Evolutionary conservation across 2,888 invertebrate species (phyloP).

Genomic region (Diarsia dahlii): DNA sequence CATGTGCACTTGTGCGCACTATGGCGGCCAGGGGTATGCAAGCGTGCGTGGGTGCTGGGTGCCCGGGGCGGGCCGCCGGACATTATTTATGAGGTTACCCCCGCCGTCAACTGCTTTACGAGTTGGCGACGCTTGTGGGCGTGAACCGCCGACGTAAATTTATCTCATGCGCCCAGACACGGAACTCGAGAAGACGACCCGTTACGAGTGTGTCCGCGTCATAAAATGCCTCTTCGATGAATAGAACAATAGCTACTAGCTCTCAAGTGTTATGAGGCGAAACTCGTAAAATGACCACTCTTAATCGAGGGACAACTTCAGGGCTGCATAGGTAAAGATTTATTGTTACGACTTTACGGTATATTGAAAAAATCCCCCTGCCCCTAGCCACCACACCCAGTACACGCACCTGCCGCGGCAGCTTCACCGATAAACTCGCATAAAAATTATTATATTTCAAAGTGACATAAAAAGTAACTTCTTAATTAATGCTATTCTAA

Average conservation of each 20-base stretch:
- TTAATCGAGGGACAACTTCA: conserved; percentile 48
- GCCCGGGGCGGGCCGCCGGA: conserved; percentile 66
- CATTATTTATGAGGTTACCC: conserved; percentile 83
- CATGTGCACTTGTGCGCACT: conserved; percentile 51
- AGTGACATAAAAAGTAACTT: conserved; percentile 71
- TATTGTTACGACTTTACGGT: background rate
- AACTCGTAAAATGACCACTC: conserved; percentile 70
- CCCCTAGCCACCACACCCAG: background rate
- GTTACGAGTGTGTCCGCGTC: conserved; percentile 75
- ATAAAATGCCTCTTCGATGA: conserved; percentile 85
- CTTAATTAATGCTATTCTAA: conserved; percentile 83
- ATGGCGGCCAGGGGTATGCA: conserved; percentile 28
- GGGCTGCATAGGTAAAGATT: conserved; percentile 25
- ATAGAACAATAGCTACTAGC: conserved; percentile 76
- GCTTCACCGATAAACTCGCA: conserved; percentile 40
- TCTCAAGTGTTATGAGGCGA: conserved; percentile 68
- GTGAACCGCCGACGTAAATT: conserved; percentile 80
- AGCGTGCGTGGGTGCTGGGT: conserved; percentile 58
- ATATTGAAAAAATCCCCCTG: conserved; percentile 11
- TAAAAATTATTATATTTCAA: conserved; percentile 46
- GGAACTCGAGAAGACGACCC: conserved; percentile 69
- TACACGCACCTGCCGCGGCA: conserved; percentile 21
- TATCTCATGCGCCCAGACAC: conserved; percentile 79
- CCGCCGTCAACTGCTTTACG: conserved; percentile 81
- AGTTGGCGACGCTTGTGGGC: conserved; percentile 81